These are phyloP conservation scores for Calyptommatus sinebrachiatus DNA, from an alignment of 2,113 vertebrate species.

Conservation along the genomic window DNA sequence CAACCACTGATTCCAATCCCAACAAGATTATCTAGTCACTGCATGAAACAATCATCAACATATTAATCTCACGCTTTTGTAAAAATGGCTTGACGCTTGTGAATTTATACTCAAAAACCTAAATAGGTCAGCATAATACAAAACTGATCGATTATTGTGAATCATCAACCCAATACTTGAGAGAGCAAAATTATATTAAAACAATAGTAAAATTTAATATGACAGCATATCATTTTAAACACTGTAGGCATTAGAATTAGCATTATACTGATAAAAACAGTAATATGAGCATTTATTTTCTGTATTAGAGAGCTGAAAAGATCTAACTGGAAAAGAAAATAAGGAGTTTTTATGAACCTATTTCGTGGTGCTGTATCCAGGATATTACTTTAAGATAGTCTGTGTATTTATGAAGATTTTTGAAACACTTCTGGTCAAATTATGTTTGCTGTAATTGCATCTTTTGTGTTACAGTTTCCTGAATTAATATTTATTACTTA, in stretches of 20 bases:
- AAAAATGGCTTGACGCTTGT: constrained; percentile 67
- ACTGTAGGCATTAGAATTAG: constrained; percentile 60
- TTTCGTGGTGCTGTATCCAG: constrained; percentile 38
- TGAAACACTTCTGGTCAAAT: constrained; percentile 26
- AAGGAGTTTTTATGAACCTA: constrained; percentile 59
- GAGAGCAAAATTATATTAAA: constrained; percentile 73
- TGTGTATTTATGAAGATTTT: constrained; percentile 36
- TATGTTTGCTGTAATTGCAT: constrained; percentile 27
- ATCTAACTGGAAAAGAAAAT: constrained; percentile 83
- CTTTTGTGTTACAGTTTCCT: background rate
- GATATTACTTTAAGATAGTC: constrained; percentile 4
- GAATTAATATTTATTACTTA: background rate
- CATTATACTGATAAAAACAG: constrained; percentile 65
- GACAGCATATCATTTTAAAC: constrained; percentile 82
- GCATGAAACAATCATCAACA: constrained; percentile 59
- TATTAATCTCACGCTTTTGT: constrained; percentile 62
- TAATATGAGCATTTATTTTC: constrained; percentile 76
- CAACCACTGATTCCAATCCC: constrained; percentile 31
- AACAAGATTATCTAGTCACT: constrained; percentile 64
- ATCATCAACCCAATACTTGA: constrained; percentile 53
- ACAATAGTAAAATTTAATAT: constrained; percentile 86
- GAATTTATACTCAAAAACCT: constrained; percentile 75
- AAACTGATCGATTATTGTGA: constrained; percentile 50
- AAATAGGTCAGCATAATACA: constrained; percentile 63
- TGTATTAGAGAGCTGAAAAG: constrained; percentile 75